Base-by-base conservation (phyloP, 2,888 invertebrate species). In the Acrobeloides nanus region DNA sequence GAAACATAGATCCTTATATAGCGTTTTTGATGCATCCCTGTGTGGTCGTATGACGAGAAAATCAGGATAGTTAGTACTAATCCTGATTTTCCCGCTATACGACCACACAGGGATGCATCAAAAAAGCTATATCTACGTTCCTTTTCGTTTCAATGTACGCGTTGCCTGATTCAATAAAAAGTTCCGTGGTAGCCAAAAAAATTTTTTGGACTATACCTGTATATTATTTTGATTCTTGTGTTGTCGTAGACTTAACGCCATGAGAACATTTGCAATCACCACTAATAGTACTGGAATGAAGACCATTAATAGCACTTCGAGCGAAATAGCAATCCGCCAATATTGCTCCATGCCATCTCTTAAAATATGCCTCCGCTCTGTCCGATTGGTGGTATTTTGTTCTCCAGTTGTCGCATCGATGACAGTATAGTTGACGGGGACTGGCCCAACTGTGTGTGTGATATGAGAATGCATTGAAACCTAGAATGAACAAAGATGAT, bases 221-320 rank as follows among this genome's bases (percentile, higher is more conserved):
- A n/a, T n/a, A n/a, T n/a, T n/a, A n/a, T n/a, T 31, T 15, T 40
- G 25, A 20, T 52, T 27, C n/a, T 53, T 50, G 18, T 54, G 34
- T 26, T 34, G 17, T 24, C 42, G 41, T 18, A 53, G 39, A 2
- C 35, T 23, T 6, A 40, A 17, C 15, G 57, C 31, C 39, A 53
- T 57, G 26, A 57, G 31, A 12, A 39, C 27, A 35, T 59, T 56
- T 8, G 55, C 33, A 25, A 46, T 35, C 15, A 56, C 23, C 17
- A 56, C 57, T n/a, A 61, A 25, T n/a, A 56, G 31, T 17, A 56
- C 60, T 4, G 57, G 57, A 6, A 61, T 15, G 26, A 56, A 57
- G 17, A 61, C 61, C 2, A 61, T 27, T 10, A 60, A 38, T n/a
- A 61, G 40, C 21, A 45, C 43, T 25, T 60, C 40, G 27, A 44